Evolutionary conservation across 2,888 invertebrate genomes (phyloP).

Genomic region (Oeneis ivallda): DNA sequence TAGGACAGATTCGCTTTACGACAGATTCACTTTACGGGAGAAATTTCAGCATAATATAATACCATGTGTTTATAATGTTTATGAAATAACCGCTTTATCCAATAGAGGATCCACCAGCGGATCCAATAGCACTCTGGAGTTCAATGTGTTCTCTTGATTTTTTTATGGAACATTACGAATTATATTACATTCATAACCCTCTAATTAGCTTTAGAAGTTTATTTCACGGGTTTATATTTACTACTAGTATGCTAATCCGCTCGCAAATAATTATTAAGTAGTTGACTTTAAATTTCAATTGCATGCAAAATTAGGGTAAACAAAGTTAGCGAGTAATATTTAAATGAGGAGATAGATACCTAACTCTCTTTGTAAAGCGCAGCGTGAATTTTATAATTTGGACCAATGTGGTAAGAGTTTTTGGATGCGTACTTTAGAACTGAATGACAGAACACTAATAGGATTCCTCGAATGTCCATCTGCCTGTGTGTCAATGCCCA

Average conservation of each 20-base stretch:
- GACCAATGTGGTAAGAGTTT: not conserved
- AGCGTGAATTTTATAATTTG: conserved; percentile 5
- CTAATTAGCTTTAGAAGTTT: not conserved
- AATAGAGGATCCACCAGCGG: too few relatives aligned
- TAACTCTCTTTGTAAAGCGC: not conserved
- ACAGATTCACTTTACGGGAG: too few relatives aligned
- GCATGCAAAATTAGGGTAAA: conserved; percentile 30
- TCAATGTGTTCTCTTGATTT: too few relatives aligned
- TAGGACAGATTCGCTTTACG: too few relatives aligned
- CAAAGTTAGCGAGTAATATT: conserved; percentile 38
- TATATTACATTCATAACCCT: not conserved
- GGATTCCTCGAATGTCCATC: too few relatives aligned
- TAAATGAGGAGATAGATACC: conserved; percentile 32
- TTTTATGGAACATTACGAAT: too few relatives aligned
- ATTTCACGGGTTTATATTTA: not conserved
- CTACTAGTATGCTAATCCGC: not conserved
- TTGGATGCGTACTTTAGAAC: not conserved
- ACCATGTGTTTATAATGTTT: too few relatives aligned
- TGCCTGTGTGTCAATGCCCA: too few relatives aligned
- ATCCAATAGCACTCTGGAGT: too few relatives aligned
- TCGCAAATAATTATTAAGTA: conserved; percentile 20
- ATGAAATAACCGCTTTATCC: too few relatives aligned
- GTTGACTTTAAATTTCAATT: conserved; percentile 33
- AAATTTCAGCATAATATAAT: too few relatives aligned
- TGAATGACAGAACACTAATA: too few relatives aligned